These are phyloP conservation scores for Hycleus cichorii DNA, from an alignment of 1,140 invertebrate genomes.

Conservation along the genomic window DNA sequence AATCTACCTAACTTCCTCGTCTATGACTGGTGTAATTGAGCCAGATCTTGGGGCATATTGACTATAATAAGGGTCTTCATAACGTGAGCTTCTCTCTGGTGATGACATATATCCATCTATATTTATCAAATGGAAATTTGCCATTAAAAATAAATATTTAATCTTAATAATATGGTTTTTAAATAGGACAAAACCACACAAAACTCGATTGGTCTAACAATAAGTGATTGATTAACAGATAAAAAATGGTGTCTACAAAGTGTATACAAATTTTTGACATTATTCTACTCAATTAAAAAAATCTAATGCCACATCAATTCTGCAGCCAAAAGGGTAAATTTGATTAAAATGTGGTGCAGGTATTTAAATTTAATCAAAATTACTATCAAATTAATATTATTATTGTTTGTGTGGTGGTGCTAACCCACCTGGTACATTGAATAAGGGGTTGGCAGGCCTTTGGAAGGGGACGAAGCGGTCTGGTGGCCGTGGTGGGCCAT, in stretches of 20 bases:
- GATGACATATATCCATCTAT: conserved; percentile 79
- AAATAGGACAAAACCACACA: neutral
- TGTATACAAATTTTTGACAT: too few relatives aligned
- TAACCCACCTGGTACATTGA: conserved; percentile 54
- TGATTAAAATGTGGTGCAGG: too few relatives aligned
- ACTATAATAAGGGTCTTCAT: conserved; percentile 81
- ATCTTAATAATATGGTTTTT: neutral
- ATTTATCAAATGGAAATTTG: neutral
- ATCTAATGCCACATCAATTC: conserved; percentile 9
- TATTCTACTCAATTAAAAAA: conserved; percentile 1
- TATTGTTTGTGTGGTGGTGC: conserved; percentile 15
- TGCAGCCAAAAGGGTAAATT: conserved; percentile 3
- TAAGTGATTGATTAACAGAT: neutral
- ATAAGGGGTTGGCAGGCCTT: conserved; percentile 45
- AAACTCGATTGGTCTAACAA: neutral
- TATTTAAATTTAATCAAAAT: neutral
- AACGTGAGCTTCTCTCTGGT: conserved; percentile 68
- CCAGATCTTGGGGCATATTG: conserved; percentile 65
- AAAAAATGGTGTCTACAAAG: too few relatives aligned
- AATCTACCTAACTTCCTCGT: conserved; percentile 78
- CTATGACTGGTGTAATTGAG: conserved; percentile 79
- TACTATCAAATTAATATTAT: neutral
- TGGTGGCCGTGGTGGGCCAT: conserved; percentile 43
- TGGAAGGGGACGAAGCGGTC: conserved; percentile 53
- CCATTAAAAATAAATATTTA: neutral